phyloP scores from a whole-genome alignment of 2,797 vertebrate species.

The Premnoplex brunnescens region DNA sequence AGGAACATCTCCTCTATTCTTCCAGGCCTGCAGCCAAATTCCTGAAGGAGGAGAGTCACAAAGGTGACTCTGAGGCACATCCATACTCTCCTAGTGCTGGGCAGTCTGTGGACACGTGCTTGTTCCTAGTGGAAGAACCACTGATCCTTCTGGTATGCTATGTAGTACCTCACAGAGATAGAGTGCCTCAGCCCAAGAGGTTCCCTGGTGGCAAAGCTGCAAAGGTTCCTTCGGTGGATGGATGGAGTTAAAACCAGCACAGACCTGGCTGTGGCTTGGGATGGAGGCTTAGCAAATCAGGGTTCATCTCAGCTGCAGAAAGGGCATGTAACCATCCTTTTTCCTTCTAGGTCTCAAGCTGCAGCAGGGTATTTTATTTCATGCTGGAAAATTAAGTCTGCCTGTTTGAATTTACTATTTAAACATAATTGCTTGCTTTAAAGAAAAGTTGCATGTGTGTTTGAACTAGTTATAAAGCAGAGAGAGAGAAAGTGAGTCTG shows the following conservation, averaged over 20 bases:
- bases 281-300: neutral
- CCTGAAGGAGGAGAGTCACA: neutral
- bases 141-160: accelerated
- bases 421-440: neutral
- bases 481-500: neutral
- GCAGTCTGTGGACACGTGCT: neutral
- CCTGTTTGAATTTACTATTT: neutral
- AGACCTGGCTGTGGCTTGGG: neutral
- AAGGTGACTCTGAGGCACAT: neutral
- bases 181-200: accelerated
- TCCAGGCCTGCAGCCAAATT: neutral
- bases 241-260: neutral
- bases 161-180: neutral
- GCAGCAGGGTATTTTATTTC: neutral
- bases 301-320: neutral
- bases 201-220: neutral
- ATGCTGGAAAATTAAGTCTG: neutral
- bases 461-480: neutral
- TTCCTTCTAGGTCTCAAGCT: neutral
- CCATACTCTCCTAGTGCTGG: accelerated
- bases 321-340: neutral
- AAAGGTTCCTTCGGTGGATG: neutral
- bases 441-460: neutral
- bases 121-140: neutral
- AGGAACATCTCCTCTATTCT: neutral